Conservation (phyloP, 1,140 invertebrate species). For the Tetranychus urticae region DNA sequence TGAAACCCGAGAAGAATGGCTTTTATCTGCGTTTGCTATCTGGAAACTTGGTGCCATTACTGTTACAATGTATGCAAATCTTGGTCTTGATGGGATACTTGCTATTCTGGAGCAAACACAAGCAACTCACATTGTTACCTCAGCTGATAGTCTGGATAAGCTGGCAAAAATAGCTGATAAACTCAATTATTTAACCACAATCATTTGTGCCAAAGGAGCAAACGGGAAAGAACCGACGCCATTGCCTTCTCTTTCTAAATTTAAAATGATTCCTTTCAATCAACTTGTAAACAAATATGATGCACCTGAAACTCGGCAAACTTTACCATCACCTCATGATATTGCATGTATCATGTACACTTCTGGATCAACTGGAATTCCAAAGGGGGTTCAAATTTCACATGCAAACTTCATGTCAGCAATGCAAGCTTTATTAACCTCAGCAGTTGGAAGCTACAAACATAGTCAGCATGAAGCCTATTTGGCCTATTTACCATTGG, state of each 20-base stretch:
- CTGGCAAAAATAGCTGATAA: not conserved
- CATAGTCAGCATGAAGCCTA: slow-evolving; percentile 22
- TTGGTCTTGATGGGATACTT: not conserved
- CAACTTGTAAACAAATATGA: not conserved
- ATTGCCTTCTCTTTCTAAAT: not conserved
- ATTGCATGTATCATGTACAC: slow-evolving; percentile 73
- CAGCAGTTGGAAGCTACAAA: not conserved
- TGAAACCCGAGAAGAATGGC: not conserved
- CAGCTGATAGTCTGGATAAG: not conserved
- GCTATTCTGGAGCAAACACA: not conserved
- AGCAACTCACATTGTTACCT: not conserved
- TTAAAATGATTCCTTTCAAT: not conserved
- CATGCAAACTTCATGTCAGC: slow-evolving; percentile 75
- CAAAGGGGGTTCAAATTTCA: slow-evolving; percentile 43
- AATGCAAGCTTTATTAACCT: slow-evolving; percentile 46
- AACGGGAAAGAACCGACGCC: not conserved
- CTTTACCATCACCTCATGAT: not conserved
- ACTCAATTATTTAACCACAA: too few species aligned
- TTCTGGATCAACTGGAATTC: slow-evolving; percentile 70
- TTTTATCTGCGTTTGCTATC: not conserved
- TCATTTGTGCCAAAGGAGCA: not conserved
- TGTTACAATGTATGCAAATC: not conserved
- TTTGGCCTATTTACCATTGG: slow-evolving; percentile 75
- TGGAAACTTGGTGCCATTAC: not conserved
- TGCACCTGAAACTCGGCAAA: not conserved